Percentiles rank a stretch among this genome's conserved stretches.
These are phyloP conservation scores for Gavia stellata DNA, from an alignment of 2,113 vertebrate species.

Conservation along the genomic window DNA sequence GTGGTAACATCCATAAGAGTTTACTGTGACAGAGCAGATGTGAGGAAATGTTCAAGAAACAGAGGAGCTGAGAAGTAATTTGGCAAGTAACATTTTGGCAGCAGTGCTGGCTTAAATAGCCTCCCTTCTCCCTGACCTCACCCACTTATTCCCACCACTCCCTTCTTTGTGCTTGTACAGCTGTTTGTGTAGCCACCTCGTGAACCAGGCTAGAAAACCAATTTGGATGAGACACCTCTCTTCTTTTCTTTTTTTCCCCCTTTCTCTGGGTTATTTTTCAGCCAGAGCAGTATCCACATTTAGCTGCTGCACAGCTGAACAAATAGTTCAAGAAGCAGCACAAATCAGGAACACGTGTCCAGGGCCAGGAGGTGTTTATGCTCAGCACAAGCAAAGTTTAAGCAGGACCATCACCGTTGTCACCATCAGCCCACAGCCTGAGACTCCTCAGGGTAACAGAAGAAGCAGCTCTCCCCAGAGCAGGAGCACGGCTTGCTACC, in stretches of 20 bases:
- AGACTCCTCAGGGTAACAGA: rapidly evolving
- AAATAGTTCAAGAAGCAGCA: constrained; percentile 28
- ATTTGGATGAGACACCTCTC: neutral
- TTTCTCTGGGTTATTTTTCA: constrained; percentile 17
- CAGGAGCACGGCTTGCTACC: neutral
- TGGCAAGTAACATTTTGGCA: constrained; percentile 30
- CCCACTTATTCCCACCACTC: constrained; percentile 49
- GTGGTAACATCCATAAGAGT: neutral
- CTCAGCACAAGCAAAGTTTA: neutral
- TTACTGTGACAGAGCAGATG: constrained; percentile 39
- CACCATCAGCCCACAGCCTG: neutral
- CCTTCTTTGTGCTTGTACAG: constrained; percentile 40
- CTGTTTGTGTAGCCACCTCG: neutral
- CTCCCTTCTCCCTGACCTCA: constrained; percentile 36
- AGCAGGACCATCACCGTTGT: neutral
- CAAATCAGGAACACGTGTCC: neutral
- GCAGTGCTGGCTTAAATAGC: neutral
- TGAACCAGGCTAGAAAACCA: neutral
- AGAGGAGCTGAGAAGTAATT: constrained; percentile 26
- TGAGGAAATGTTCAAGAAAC: constrained; percentile 30
- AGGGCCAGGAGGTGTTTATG: neutral
- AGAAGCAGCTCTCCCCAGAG: neutral
- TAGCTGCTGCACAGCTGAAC: constrained; percentile 35
- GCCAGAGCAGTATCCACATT: neutral
- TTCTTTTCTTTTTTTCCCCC: neutral